These are phyloP conservation scores for Peromyscus nudipes DNA, from an alignment of 2,797 vertebrate species.

Conservation along the genomic window DNA sequence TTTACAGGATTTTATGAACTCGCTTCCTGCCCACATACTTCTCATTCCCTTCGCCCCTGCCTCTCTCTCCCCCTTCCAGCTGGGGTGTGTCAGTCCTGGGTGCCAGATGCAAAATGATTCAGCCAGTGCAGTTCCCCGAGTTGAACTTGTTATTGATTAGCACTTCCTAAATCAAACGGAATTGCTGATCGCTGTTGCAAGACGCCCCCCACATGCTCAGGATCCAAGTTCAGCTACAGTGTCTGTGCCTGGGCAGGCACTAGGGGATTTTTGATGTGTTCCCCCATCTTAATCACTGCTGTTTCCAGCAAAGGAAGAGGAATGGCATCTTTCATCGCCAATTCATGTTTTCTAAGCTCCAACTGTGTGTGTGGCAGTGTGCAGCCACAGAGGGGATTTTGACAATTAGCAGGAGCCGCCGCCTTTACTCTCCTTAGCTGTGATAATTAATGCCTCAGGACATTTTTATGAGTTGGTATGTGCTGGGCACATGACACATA, in stretches of 20 bases:
- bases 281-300: slow-evolving; percentile 43
- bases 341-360: slow-evolving; percentile 63
- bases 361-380: slow-evolving; percentile 71
- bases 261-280: slow-evolving; percentile 55
- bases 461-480: slow-evolving; percentile 76
- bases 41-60: background rate
- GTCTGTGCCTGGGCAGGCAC: slow-evolving; percentile 47
- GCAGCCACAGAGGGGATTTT: slow-evolving; percentile 74
- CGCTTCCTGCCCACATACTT: background rate
- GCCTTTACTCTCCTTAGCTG: slow-evolving; percentile 69
- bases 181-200: slow-evolving; percentile 63
- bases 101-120: slow-evolving; percentile 80
- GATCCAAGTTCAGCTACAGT: background rate
- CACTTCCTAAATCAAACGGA: slow-evolving; percentile 80
- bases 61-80: slow-evolving; percentile 21
- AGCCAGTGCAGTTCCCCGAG: slow-evolving; percentile 65
- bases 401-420: slow-evolving; percentile 76
- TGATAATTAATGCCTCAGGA: slow-evolving; percentile 79
- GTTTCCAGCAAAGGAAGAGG: slow-evolving; percentile 64
- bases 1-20: slow-evolving; percentile 66
- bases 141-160: slow-evolving; percentile 80
- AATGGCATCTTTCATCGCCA: slow-evolving; percentile 73
- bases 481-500: slow-evolving; percentile 72
- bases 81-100: slow-evolving; percentile 36
- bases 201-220: slow-evolving; percentile 54